Conservation (phyloP, 1,140 invertebrate genomes). For the Cotesia glomerata region DNA sequence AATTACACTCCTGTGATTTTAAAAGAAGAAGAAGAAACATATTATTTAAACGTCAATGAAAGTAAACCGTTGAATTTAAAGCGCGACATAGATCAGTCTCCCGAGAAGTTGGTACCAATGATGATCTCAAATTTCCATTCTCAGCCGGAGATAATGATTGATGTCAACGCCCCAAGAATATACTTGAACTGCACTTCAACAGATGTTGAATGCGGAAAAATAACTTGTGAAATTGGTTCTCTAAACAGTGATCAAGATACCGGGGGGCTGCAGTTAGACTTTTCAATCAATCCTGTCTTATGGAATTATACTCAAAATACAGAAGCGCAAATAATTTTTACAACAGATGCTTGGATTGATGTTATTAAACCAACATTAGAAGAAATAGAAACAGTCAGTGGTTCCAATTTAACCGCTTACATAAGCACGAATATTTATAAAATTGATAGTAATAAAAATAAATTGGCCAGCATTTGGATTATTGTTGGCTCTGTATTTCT, state of each 20-base stretch:
- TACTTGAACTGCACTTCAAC: constrained; percentile 41
- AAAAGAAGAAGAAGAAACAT: not conserved
- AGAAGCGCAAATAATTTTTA: constrained; percentile 39
- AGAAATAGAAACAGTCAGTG: not conserved
- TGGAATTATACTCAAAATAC: constrained; percentile 11
- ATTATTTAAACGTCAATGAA: not conserved
- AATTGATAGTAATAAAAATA: constrained; percentile 27
- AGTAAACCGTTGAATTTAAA: not conserved
- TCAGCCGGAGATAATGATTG: not conserved
- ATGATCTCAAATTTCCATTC: not conserved
- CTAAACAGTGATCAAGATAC: constrained; percentile 40
- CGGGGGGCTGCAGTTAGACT: constrained; percentile 36
- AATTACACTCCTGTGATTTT: not conserved
- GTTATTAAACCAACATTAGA: constrained; percentile 32
- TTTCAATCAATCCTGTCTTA: constrained; percentile 26
- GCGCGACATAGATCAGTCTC: not conserved
- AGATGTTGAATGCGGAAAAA: constrained; percentile 32
- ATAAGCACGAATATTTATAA: constrained; percentile 49
- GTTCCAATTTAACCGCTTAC: constrained; percentile 6
- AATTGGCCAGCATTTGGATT: constrained; percentile 46
- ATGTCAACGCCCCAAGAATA: constrained; percentile 11
- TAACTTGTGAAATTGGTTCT: constrained; percentile 36
- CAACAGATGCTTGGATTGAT: constrained; percentile 40
- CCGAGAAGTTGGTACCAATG: not conserved
- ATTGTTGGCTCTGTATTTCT: constrained; percentile 48